A percentile compares a stretch with the other conserved stretches of the same genome.
phyloP scores from a whole-genome alignment of 2,888 invertebrate species.

The Microctonus hyperodae region DNA sequence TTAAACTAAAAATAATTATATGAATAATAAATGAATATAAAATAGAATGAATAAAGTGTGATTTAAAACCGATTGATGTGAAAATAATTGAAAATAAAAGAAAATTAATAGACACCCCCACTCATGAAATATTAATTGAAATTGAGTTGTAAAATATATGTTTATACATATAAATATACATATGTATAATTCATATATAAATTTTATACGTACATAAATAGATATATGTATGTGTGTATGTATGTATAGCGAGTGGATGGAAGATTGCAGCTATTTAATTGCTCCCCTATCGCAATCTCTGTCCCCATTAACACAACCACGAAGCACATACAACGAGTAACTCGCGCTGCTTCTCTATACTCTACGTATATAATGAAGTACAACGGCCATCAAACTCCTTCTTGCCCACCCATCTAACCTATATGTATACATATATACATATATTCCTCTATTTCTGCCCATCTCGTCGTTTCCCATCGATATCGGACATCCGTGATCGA shows the following conservation, averaged over 20 bases:
- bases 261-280: neutral
- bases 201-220: too few relatives aligned
- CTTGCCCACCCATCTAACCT: neutral
- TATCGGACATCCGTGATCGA: constrained; percentile 6
- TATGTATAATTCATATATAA: too few relatives aligned
- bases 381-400: neutral
- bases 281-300: neutral
- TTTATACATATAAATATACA: too few relatives aligned
- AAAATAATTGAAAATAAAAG: neutral
- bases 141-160: neutral
- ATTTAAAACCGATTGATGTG: neutral
- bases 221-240: too few relatives aligned
- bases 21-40: too few relatives aligned
- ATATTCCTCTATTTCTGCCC: constrained; percentile 1
- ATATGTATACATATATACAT: too few relatives aligned
- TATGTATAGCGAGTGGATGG: neutral
- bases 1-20: too few relatives aligned
- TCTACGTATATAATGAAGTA: neutral
- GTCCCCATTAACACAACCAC: constrained; percentile 1
- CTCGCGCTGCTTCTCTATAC: neutral
- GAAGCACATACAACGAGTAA: constrained; percentile 1
- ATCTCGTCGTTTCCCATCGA: constrained; percentile 4
- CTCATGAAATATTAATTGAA: neutral
- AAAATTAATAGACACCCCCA: neutral
- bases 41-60: too few relatives aligned